Conservation (phyloP, 2,888 invertebrate species). For the Lepidochitona cinerea region DNA sequence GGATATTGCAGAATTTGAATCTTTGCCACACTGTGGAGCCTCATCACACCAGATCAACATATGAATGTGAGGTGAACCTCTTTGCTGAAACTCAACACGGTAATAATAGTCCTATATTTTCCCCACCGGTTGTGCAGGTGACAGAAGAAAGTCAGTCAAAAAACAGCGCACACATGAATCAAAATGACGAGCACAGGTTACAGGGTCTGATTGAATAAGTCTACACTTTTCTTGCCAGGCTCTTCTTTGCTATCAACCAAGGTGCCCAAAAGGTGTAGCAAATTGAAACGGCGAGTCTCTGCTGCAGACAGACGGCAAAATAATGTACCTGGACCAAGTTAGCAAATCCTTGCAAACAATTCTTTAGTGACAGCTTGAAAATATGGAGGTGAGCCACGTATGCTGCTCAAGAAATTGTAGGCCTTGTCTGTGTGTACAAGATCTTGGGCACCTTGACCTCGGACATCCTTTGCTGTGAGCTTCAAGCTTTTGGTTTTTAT, state of each 20-base stretch:
- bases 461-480: conserved; percentile 24
- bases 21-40: conserved; percentile 24
- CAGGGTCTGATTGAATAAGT: conserved; percentile 6
- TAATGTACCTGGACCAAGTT: conserved; percentile 18
- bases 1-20: conserved; percentile 16
- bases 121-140: not conserved
- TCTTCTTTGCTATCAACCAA: conserved; percentile 1
- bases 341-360: conserved; percentile 18
- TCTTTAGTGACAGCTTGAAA: conserved; percentile 14
- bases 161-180: conserved; percentile 3
- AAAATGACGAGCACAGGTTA: conserved; percentile 14
- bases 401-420: conserved; percentile 22
- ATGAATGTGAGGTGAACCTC: conserved; percentile 36
- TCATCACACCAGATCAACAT: conserved; percentile 31
- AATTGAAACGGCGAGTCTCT: conserved; percentile 12
- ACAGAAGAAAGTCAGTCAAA: not conserved
- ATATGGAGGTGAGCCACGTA: conserved; percentile 29
- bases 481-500: conserved; percentile 15
- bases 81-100: too few relatives aligned
- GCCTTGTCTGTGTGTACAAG: conserved; percentile 24
- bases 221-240: conserved; percentile 7
- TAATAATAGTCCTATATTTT: not conserved
- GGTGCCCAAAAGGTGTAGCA: conserved; percentile 15
- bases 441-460: conserved; percentile 2
- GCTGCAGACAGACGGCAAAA: conserved; percentile 14